Base-by-base conservation (phyloP, 2,113 vertebrate species). In the Lepus europaeus region DNA sequence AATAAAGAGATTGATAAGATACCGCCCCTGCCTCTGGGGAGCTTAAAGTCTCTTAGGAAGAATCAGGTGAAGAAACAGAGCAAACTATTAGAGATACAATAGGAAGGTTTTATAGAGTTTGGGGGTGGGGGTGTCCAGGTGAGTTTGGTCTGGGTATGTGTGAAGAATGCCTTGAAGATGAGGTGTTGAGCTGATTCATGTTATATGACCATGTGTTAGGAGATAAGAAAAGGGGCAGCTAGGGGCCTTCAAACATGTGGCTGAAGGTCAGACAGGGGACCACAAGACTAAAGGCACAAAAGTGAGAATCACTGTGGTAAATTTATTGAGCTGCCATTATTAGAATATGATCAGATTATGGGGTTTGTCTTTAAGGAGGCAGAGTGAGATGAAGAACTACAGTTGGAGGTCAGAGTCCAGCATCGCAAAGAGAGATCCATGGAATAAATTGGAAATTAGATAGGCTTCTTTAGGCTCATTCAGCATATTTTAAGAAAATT, bases 1-100 rank as follows among this genome's bases (percentile, higher is more conserved):
- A 83, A 70, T 45, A 39, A 31, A 92, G 59, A 95, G 36, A 91
- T 51, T 36, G 31, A 39, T 59, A 84, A 87, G n/a, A 33, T 72
- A 25, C 12, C 86, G 22, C 11, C 5, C 1, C 70, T 76, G 77
- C 61, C 77, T 94, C 94, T n/a, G 86, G 23, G 63, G 39, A 86
- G 33, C 53, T 87, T 84, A 56, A 11, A 63, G 12, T 72, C 59
- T 85, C 61, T 94, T 83, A 70, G 49, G 14, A 78, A 2, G 9
- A 39, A 5, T 45, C 22, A 64, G 56, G 49, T 76, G 27, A 78
- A 64, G 33, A 79, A 83, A 51, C 45, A 92, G n/a, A 88, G 9
- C 7, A 81, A 81, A 45, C 33, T 39, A 61, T 69, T 64, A 20
- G 17, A 56, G 12, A 12, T 36, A 11, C 31, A 76, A 61, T 77